Evolutionary conservation across 2,113 vertebrate species (phyloP).

Genomic region (Odontesthes bonariensis): DNA sequence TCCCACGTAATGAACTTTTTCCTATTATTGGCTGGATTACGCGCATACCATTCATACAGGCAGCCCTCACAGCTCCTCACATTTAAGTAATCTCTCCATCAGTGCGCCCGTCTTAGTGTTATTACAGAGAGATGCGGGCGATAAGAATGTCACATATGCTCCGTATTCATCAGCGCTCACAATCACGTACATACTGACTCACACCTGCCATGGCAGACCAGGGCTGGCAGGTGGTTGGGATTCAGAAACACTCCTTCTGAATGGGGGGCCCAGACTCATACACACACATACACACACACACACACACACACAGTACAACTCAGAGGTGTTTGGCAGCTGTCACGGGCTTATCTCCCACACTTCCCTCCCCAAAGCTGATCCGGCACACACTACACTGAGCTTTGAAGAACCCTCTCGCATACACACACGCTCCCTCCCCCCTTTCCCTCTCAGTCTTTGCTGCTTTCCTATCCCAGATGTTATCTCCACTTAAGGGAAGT

Average conservation of each 20-base stretch:
- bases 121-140: constrained; percentile 59
- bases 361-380: constrained; percentile 61
- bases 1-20: too few species aligned
- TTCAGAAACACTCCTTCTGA: constrained; percentile 60
- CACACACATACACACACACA: constrained; percentile 50
- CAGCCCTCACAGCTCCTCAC: constrained; percentile 28
- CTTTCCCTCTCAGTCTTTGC: constrained; percentile 52
- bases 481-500: constrained; percentile 75
- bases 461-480: constrained; percentile 73
- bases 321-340: constrained; percentile 81
- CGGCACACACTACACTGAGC: constrained; percentile 57
- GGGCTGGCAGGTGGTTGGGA: constrained; percentile 73
- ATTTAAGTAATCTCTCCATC: constrained; percentile 67
- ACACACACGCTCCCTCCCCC: constrained; percentile 34
- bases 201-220: constrained; percentile 70
- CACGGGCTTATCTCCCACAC: constrained; percentile 76
- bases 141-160: constrained; percentile 72
- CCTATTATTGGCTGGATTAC: not conserved
- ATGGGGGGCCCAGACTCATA: constrained; percentile 42
- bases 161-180: constrained; percentile 47
- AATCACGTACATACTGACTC: constrained; percentile 60
- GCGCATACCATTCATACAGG: not conserved
- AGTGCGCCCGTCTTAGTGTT: constrained; percentile 40
- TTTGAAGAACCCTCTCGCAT: constrained; percentile 54
- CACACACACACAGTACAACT: constrained; percentile 44